These are phyloP conservation scores for Podargus strigoides DNA, from an alignment of 2,797 vertebrate genomes.

Conservation along the genomic window DNA sequence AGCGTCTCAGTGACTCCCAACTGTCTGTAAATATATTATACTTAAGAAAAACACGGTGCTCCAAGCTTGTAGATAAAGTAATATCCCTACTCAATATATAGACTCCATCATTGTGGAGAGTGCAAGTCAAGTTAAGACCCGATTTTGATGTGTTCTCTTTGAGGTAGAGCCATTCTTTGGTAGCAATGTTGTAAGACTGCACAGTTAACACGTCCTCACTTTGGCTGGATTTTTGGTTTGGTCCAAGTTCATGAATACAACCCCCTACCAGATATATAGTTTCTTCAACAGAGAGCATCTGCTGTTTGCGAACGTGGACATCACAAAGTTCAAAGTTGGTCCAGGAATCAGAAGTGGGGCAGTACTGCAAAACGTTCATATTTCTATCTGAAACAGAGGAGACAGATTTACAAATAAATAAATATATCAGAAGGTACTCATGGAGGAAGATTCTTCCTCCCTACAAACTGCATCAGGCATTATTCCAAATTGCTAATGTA, in stretches of 20 bases:
- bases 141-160: slow-evolving; percentile 93
- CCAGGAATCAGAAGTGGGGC: slow-evolving; percentile 86
- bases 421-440: not conserved
- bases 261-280: slow-evolving; percentile 94
- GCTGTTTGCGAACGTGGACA: slow-evolving; percentile 91
- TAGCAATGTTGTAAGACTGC: slow-evolving; percentile 87
- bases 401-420: not conserved
- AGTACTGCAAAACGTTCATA: slow-evolving; percentile 88
- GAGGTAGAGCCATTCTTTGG: slow-evolving; percentile 87
- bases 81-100: slow-evolving; percentile 94
- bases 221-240: slow-evolving; percentile 75
- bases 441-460: not conserved
- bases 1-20: slow-evolving; percentile 88
- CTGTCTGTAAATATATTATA: slow-evolving; percentile 90
- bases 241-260: slow-evolving; percentile 85
- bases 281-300: slow-evolving; percentile 96
- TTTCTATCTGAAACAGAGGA: slow-evolving; percentile 84
- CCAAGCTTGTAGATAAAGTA: slow-evolving; percentile 84
- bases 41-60: slow-evolving; percentile 90
- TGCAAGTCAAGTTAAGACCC: slow-evolving; percentile 90
- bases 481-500: not conserved
- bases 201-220: slow-evolving; percentile 87
- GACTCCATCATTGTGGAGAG: slow-evolving; percentile 92
- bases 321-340: slow-evolving; percentile 83
- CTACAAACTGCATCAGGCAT: not conserved